Conservation (phyloP, 1,140 invertebrate genomes). For the Bombus superbus region DNA sequence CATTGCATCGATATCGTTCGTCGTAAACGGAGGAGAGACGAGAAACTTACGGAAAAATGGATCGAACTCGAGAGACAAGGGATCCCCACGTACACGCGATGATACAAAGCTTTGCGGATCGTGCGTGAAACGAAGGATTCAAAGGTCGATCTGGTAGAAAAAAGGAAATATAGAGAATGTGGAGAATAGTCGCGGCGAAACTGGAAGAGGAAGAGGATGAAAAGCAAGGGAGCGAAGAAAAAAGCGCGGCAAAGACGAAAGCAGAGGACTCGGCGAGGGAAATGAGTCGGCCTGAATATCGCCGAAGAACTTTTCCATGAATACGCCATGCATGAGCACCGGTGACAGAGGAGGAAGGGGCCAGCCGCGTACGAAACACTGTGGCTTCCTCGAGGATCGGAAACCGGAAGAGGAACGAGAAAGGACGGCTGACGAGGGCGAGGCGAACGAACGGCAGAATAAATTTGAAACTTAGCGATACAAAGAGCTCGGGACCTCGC, state of each 20-base stretch:
- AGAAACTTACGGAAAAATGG: not conserved
- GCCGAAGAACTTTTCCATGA: conserved; percentile 71
- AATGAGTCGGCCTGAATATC: conserved; percentile 71
- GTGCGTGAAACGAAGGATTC: too few relatives aligned
- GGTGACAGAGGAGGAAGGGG: conserved; percentile 3
- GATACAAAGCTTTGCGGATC: not conserved
- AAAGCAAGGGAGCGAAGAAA: not conserved
- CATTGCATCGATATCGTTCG: not conserved
- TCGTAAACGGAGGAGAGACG: conserved; percentile 11
- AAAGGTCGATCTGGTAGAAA: not conserved
- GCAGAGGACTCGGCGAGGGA: conserved; percentile 30
- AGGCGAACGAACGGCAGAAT: conserved; percentile 38
- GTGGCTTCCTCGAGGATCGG: conserved; percentile 45
- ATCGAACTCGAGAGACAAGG: not conserved
- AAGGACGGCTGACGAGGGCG: conserved; percentile 30
- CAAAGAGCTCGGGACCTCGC: conserved; percentile 12
- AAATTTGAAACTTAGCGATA: conserved; percentile 44
- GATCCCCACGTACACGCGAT: not conserved
- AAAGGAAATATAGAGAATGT: too few relatives aligned
- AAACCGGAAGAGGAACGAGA: conserved; percentile 39
- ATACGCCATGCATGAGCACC: conserved; percentile 61
- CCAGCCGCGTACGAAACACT: conserved; percentile 59
- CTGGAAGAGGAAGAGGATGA: not conserved
- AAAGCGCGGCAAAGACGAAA: not conserved
- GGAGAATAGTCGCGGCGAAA: not conserved